phyloP scores from a whole-genome alignment of 2,797 vertebrate species.

The Erethizon dorsatum region DNA sequence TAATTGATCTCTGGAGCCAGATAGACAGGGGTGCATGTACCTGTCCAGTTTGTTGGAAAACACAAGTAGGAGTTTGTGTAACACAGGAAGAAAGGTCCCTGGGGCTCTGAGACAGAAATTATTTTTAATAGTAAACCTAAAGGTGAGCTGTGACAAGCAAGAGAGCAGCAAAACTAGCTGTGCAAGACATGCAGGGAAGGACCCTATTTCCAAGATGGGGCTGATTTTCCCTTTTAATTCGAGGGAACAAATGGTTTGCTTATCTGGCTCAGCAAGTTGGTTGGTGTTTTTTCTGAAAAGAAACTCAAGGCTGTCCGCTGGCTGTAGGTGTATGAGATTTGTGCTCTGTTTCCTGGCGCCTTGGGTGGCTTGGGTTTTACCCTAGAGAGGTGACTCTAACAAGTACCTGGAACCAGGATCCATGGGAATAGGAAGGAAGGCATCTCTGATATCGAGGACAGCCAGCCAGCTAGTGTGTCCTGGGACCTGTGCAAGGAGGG shows the following conservation, averaged over 20 bases:
- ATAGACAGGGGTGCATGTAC: not conserved
- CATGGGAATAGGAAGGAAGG: not conserved
- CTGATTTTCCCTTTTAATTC: not conserved
- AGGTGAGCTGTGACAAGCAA: not conserved
- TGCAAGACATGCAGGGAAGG: not conserved
- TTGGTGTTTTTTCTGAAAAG: not conserved
- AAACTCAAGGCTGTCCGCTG: not conserved
- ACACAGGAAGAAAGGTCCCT: not conserved
- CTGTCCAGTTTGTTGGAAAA: not conserved
- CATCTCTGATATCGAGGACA: not conserved
- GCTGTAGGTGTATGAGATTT: not conserved
- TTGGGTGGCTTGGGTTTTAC: not conserved
- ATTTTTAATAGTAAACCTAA: not conserved
- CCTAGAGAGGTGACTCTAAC: not conserved
- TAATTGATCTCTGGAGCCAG: not conserved
- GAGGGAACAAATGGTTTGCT: not conserved
- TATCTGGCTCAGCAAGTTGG: not conserved
- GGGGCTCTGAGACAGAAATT: not conserved
- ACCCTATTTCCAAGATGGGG: not conserved
- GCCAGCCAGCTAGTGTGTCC: not conserved
- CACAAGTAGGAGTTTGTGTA: not conserved
- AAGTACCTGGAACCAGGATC: not conserved
- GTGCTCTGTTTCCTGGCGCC: not conserved
- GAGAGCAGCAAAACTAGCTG: not conserved
- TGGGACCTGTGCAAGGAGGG: not conserved